Evolutionary conservation across 2,113 vertebrate genomes (phyloP).

Genomic region (Leptodactylus fuscus): DNA sequence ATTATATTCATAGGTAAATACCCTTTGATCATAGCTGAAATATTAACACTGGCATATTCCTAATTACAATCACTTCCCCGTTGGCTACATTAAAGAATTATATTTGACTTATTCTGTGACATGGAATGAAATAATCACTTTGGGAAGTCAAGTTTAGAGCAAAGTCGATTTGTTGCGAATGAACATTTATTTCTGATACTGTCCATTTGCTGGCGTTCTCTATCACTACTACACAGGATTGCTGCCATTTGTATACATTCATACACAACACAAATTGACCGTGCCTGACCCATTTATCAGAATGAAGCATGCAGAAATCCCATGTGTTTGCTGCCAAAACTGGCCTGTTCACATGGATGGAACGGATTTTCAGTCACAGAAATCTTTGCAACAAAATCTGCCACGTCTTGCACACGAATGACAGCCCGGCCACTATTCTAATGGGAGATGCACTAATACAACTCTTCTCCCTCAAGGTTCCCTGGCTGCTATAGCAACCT

Average conservation of each 20-base stretch:
- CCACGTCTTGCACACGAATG: neutral
- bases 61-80: neutral
- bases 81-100: neutral
- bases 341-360: neutral
- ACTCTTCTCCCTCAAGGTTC: neutral
- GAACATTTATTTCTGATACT: neutral
- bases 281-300: no score
- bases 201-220: neutral
- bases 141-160: neutral
- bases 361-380: neutral
- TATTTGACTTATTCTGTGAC: neutral
- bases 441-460: neutral
- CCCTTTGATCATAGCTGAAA: neutral
- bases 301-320: neutral
- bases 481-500: neutral
- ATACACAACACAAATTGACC: no score
- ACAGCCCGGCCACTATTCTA: neutral
- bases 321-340: neutral
- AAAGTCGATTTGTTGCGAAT: neutral
- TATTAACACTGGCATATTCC: neutral
- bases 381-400: neutral
- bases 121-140: neutral
- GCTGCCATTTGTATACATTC: neutral
- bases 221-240: neutral
- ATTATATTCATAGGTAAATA: neutral